Percentiles rank a stretch among this genome's conserved stretches.
Evolutionary conservation across 2,888 invertebrate species (phyloP).

Genomic region (Dione vanillae): DNA sequence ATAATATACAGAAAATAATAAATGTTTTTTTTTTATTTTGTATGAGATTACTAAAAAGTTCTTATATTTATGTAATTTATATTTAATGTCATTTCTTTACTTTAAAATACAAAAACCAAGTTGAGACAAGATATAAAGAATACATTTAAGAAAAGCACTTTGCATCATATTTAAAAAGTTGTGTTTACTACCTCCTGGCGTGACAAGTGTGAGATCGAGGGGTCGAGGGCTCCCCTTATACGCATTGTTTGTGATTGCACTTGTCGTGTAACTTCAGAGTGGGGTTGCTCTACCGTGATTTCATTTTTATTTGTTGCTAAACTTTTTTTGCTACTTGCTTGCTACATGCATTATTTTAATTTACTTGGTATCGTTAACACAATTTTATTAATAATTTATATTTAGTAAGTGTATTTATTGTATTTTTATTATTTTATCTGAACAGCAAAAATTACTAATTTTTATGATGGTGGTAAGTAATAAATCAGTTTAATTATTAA

Average conservation of each 20-base stretch:
- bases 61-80: no score
- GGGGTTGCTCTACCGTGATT: constrained; percentile 44
- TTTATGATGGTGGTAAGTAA: no score
- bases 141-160: constrained; percentile 50
- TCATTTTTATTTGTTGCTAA: constrained; percentile 12
- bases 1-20: no score
- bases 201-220: constrained; percentile 74
- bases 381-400: no score
- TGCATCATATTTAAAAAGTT: constrained; percentile 69
- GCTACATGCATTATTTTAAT: background rate
- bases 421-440: no score
- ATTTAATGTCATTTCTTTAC: constrained; percentile 63
- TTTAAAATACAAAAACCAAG: constrained; percentile 61
- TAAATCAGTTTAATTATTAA: no score
- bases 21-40: no score
- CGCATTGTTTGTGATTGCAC: constrained; percentile 65
- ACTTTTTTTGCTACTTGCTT: background rate
- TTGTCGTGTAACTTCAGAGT: constrained; percentile 55
- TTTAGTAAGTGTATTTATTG: no score
- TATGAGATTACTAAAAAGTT: no score
- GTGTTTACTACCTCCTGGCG: constrained; percentile 61
- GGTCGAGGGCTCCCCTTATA: constrained; percentile 57
- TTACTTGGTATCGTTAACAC: no score
- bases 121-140: constrained; percentile 41
- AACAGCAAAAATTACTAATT: no score